A percentile compares a stretch with the other conserved stretches of the same genome.
Evolutionary conservation across 1,140 invertebrate genomes (phyloP).

Genomic region (Aphelenchoides fujianensis): DNA sequence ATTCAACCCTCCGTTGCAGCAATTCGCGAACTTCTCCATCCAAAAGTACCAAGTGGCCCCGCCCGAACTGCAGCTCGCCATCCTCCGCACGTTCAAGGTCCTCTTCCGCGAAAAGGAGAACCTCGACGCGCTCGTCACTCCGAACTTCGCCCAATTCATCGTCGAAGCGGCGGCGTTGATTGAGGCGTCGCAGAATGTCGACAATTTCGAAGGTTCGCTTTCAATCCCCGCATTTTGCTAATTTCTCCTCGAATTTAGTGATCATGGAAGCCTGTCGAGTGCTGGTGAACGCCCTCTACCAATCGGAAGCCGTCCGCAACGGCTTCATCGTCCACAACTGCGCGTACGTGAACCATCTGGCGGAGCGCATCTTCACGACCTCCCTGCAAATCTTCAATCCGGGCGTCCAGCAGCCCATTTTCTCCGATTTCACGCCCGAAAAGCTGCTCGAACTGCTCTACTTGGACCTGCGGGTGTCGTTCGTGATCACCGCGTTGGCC

Average conservation of each 20-base stretch:
- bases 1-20: constrained; percentile 4
- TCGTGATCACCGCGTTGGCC: constrained; percentile 34
- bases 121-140: constrained; percentile 4
- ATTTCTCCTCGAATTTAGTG: constrained; percentile 42
- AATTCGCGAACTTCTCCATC: constrained; percentile 3
- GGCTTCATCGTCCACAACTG: constrained; percentile 10
- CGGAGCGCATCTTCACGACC: constrained; percentile 17
- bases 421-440: not conserved
- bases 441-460: constrained; percentile 39
- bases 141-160: constrained; percentile 13
- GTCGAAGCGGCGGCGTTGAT: constrained; percentile 11
- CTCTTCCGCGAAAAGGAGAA: constrained; percentile 14
- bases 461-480: constrained; percentile 47
- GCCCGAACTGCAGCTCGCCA: constrained; percentile 6
- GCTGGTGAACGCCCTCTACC: constrained; percentile 52
- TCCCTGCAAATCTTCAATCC: constrained; percentile 26
- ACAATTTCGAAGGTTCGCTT: constrained; percentile 27
- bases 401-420: constrained; percentile 15
- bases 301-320: constrained; percentile 27
- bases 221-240: not conserved
- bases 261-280: constrained; percentile 44
- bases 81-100: not conserved
- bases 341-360: constrained; percentile 15
- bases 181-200: constrained; percentile 8
- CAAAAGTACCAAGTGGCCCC: not conserved